Conservation (phyloP, 1,140 invertebrate species). For the Homarus americanus region DNA sequence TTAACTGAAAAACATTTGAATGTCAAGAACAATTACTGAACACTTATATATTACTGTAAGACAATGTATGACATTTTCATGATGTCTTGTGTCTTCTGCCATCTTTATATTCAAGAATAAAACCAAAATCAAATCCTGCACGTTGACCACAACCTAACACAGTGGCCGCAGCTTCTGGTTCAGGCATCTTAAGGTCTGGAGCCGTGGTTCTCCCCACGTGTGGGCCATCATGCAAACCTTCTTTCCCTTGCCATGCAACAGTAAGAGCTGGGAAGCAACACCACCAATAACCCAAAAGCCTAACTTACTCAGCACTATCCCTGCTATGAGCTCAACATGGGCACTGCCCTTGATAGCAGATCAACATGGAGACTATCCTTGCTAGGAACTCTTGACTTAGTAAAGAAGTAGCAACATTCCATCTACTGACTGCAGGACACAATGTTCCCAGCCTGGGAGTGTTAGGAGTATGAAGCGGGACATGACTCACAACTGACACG, state of each 20-base stretch:
- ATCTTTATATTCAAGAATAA: not conserved
- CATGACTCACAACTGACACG: not conserved
- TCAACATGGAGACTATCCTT: not conserved
- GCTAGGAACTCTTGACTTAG: not conserved
- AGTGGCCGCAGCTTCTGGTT: not conserved
- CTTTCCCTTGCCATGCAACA: not conserved
- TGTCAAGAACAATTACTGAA: no score
- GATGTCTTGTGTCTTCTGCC: not conserved
- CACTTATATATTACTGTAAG: no score
- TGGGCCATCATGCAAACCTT: not conserved
- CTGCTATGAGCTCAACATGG: not conserved
- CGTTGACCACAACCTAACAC: no score
- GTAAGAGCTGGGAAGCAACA: not conserved
- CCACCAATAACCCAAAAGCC: not conserved
- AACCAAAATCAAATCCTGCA: no score
- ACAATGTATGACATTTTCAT: not conserved
- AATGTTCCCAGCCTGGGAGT: not conserved
- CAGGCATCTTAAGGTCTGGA: not conserved
- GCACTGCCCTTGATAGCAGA: no score
- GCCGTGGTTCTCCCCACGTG: no score
- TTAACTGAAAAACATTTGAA: not conserved
- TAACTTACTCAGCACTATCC: not conserved
- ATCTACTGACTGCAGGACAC: not conserved
- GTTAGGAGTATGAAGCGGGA: not conserved
- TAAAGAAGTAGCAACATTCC: not conserved